phyloP scores from a whole-genome alignment of 2,113 vertebrate genomes.

The Plecturocebus donacophilus region DNA sequence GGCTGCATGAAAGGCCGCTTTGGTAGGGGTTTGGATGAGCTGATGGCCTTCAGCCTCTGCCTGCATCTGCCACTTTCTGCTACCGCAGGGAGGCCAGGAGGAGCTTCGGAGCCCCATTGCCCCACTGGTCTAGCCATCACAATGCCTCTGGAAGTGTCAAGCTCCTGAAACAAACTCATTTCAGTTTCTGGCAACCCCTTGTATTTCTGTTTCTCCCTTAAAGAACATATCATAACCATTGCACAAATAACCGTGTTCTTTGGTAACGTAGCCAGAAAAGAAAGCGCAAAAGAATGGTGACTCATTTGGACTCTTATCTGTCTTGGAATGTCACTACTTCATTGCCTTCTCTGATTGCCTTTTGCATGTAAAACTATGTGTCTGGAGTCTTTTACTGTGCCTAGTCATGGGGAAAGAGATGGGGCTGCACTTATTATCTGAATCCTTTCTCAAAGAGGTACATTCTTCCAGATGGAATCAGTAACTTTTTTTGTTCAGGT shows the following conservation, averaged over 20 bases:
- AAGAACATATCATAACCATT: slow-evolving; percentile 49
- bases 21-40: slow-evolving; percentile 49
- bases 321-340: not conserved
- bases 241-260: slow-evolving; percentile 25
- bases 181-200: not conserved
- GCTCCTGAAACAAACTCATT: not conserved
- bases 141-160: not conserved
- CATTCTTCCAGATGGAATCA: slow-evolving; percentile 47
- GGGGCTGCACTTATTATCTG: not conserved
- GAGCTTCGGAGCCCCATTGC: not conserved
- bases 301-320: not conserved
- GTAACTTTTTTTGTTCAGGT: not conserved
- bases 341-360: slow-evolving; percentile 37
- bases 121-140: not conserved
- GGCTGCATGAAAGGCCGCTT: slow-evolving; percentile 48
- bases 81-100: not conserved
- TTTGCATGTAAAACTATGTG: slow-evolving; percentile 36
- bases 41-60: not conserved
- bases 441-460: slow-evolving; percentile 54
- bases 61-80: not conserved
- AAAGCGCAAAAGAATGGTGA: not conserved
- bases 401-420: not conserved
- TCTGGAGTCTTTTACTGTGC: slow-evolving; percentile 47
- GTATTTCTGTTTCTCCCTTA: slow-evolving; percentile 27
- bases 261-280: slow-evolving; percentile 18